Percentiles rank a stretch among this genome's conserved stretches.
phyloP scores from a whole-genome alignment of 1,140 invertebrate species.

The Neelides sp. region DNA sequence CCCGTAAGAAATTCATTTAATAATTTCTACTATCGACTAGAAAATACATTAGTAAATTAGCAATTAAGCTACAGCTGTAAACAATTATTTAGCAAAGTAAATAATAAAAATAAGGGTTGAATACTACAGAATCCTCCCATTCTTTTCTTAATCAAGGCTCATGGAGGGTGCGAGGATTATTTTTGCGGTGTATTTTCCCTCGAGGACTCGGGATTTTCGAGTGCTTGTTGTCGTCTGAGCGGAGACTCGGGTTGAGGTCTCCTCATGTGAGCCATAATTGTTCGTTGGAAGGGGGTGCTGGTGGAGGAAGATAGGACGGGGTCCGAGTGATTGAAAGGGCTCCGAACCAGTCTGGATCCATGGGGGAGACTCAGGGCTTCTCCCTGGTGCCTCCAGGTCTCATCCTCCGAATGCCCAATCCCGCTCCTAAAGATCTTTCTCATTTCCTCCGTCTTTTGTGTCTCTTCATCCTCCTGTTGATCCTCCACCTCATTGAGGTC shows the following conservation, averaged over 20 bases:
- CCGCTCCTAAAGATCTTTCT: conserved; percentile 14
- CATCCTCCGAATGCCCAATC: conserved; percentile 16
- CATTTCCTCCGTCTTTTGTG: neutral
- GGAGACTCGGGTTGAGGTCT: conserved; percentile 1
- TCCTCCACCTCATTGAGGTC: too few species aligned
- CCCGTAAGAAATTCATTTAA: too few species aligned
- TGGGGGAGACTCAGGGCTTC: neutral
- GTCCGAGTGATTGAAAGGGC: conserved; percentile 20
- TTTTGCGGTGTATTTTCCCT: conserved; percentile 20
- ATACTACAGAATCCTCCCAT: too few species aligned
- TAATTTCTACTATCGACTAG: too few species aligned
- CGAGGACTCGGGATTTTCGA: conserved; percentile 10
- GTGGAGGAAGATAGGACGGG: conserved; percentile 15
- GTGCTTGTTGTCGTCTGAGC: conserved; percentile 11
- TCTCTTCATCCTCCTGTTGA: too few species aligned
- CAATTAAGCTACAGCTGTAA: too few species aligned
- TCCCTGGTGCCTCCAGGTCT: neutral
- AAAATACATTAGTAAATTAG: too few species aligned
- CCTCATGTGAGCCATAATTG: neutral
- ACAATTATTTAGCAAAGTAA: too few species aligned
- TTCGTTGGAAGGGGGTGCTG: neutral
- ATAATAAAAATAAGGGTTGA: too few species aligned
- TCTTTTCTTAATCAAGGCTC: too few species aligned
- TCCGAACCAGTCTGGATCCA: conserved; percentile 4
- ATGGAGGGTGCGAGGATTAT: neutral